Evolutionary conservation across 2,888 invertebrate genomes (phyloP).

Genomic region (Busseola fusca): DNA sequence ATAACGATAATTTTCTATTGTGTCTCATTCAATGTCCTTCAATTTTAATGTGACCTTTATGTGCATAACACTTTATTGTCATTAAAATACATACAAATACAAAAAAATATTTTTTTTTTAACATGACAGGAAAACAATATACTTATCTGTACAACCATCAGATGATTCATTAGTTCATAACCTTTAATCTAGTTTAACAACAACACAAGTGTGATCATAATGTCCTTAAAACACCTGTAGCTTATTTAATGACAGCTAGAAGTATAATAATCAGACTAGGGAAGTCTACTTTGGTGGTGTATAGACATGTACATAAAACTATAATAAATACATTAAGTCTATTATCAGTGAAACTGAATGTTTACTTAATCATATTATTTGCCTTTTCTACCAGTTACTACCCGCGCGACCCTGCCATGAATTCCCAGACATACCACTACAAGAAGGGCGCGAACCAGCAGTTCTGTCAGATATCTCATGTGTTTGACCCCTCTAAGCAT

Average conservation of each 20-base stretch:
- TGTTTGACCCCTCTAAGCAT: constrained; percentile 96
- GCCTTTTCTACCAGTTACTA: constrained; percentile 87
- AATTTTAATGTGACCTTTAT: constrained; percentile 14
- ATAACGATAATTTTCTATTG: background rate
- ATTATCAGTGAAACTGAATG: background rate
- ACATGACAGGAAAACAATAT: background rate
- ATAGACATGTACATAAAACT: background rate
- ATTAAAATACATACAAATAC: background rate
- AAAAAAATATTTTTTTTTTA: background rate
- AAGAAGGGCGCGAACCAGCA: constrained; percentile 98
- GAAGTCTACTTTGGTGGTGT: background rate
- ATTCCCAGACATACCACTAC: constrained; percentile 97
- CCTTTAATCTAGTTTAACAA: background rate
- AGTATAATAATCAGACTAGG: background rate
- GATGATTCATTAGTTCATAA: background rate
- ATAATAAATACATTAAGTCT: background rate
- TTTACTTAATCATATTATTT: background rate
- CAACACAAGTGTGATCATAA: background rate
- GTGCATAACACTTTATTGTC: background rate
- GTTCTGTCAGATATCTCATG: constrained; percentile 96
- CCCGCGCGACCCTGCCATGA: constrained; percentile 92
- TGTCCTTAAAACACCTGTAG: too few species aligned
- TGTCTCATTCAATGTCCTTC: background rate
- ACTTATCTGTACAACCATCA: background rate
- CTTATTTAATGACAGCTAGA: background rate